Conservation (phyloP, 2,888 invertebrate species). For the Archips xylosteana region DNA sequence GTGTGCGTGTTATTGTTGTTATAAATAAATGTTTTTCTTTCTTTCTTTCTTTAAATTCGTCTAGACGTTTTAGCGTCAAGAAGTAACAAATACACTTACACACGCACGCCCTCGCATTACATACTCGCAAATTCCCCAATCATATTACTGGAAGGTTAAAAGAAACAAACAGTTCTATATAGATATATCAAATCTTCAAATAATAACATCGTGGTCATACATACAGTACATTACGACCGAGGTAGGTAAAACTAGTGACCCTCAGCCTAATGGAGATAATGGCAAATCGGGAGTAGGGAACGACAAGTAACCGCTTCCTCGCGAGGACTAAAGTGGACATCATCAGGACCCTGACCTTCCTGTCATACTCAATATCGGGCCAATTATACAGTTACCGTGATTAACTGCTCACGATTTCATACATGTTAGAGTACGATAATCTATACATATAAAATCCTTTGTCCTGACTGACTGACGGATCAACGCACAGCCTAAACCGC, state of each 20-base stretch:
- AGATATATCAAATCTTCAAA: neutral
- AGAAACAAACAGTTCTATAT: no score
- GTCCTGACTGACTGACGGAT: no score
- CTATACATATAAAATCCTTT: no score
- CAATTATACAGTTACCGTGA: conserved; percentile 37
- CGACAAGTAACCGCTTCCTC: conserved; percentile 59
- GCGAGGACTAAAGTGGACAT: conserved; percentile 49
- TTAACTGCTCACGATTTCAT: conserved; percentile 25
- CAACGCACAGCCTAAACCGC: no score
- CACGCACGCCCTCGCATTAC: no score
- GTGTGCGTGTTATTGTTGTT: no score
- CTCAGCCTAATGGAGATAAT: conserved; percentile 49
- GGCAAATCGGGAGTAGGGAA: conserved; percentile 53
- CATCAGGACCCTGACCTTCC: conserved; percentile 47
- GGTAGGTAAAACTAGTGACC: conserved; percentile 44
- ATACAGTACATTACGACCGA: neutral
- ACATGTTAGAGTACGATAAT: neutral
- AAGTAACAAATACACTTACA: no score
- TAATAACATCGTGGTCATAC: neutral
- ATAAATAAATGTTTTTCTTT: no score
- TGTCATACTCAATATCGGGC: conserved; percentile 33
- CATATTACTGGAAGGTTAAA: no score
- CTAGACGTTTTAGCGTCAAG: no score
- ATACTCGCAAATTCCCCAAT: no score
- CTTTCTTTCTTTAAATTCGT: no score